Base-by-base conservation (phyloP, 35 echinoderm and acorn worm species). In the Heliocidaris tuberculata region DNA sequence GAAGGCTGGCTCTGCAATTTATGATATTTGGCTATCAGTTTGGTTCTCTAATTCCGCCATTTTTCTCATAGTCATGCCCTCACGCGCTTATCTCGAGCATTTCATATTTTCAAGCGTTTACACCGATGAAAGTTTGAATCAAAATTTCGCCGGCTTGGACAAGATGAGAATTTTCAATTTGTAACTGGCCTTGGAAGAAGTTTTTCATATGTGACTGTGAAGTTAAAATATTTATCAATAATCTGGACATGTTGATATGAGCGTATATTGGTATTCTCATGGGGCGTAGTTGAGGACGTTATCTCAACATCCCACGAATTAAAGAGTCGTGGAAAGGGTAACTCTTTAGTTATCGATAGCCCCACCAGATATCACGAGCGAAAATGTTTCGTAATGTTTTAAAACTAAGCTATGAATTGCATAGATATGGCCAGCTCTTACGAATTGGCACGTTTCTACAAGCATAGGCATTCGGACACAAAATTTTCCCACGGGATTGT, bases 121-220 rank as follows among this genome's bases (percentile, higher is more conserved):
- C 31, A 47, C 31, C 29, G 87, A 89, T 89, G 87, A 89, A 89
- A 89, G 87, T 89, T 89, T 32, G 87, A 89, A 89, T 89, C 47
- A 89, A 48, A 89, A 89, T 32, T n/a, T 78, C 65, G 27, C 65
- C 52, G 52, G 52, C 52, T 56, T 78, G 65, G 65, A n/a, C 65
- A 24, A 78, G 65, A 27, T 78, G 65, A 78, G 65, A 78, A 78
- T 7, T n/a, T 27, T 78, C 65, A 78, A 78, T 78, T 78, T 78
- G 21, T 78, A 78, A 3, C 65, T 21, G 65, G 27, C 65, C 65
- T 78, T 78, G 21, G 65, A n/a, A 78, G 5, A 78, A 78, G 27
- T n/a, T 24, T 24, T 19, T 24, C 65, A 6, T 78, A 78, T 27
- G 65, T 78, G 65, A 78, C n/a, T 27, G 65, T 78, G 65, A 78